Base-by-base conservation (phyloP, 1,140 invertebrate genomes). In the Reticulitermes speratus region DNA sequence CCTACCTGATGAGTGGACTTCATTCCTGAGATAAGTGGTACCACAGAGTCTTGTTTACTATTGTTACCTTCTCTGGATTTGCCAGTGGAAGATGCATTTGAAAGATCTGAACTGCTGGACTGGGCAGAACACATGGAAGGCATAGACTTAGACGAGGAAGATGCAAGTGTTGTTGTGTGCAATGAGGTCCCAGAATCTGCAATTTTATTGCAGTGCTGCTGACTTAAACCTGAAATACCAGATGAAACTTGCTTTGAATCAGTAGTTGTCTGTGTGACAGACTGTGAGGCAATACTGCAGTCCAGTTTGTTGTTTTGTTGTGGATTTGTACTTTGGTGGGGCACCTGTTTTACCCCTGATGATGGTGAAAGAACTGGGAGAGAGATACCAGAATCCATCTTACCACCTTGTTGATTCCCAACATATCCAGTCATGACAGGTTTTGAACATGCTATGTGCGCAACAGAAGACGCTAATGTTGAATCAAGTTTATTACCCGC, bases 21-120 rank as follows among this genome's bases (percentile, higher is more conserved):
- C 82, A 86, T 88, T 59, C 86, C 87, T 87, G 81, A 88, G 87
- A 16, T 88, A 8, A 44, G 55, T 12, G 59, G 23, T 48, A 87
- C 88, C 81, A 85, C 65, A 23, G 86, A 48, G n/a, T 89, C 86
- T 48, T 91, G 90, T 2, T 91, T 90, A 81, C 91, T 91, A 3
- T 89, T 88, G 82, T 90, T 52, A 23, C 81, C 55, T 23, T 69
- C 86, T 38, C 44, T 86, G 30, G n/a, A 52, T 69, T 86, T 82
- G 75, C 81, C 59, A 65, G 23, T 48, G 52, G 69, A 84, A 75
- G 65, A 75, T 30, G 65, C 65, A 11, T 2, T 75, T n/a, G 65
- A 75, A 75, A 30, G 25, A 75, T 25, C 9, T 75, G 65, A 30
- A 75, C 65, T 14, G n/a, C n/a, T 25, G 8, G 65, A 75, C 11